Base-by-base conservation (phyloP, 2,797 vertebrate species). In the Ceryle rudis region DNA sequence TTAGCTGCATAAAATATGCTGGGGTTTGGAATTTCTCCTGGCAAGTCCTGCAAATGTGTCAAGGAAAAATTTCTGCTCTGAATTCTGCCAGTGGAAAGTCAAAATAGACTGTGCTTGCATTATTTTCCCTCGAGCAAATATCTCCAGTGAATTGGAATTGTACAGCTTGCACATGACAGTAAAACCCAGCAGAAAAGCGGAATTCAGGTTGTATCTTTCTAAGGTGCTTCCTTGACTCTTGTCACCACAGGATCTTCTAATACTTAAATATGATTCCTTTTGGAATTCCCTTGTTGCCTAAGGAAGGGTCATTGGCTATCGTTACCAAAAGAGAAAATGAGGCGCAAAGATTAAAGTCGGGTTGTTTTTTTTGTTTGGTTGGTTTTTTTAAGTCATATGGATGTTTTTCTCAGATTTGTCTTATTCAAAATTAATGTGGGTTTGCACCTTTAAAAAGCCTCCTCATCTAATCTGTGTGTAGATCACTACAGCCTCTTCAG, bases 1-100 rank as follows among this genome's bases (percentile, higher is more conserved):
- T 94, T 89, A 94, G 90, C 88, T 86, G 81, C 19, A 69, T 35
- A 49, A 89, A 93, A 11, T 70, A 83, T 64, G 72, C 23, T 0
- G 31, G 73, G 15, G 72, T 54, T 65, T 69, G 65, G 85, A 89
- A 83, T 89, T 94, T 89, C 88, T 91, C 46, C 93, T 91, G 95
- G 93, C 84, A 77, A 71, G 33, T 17, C 54, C 64, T 64, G 35
- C n/a, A 72, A 31, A 89, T 39, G 26, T 89, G 73, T 83, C 85
- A 91, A 89, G 81, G 54, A 72, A 89, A 94, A 94, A 86, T 65
- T 65, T 77, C 58, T 19, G 26, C 22, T 60, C 81, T 51, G 69
- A 80, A 75, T 47, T 71, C 55, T 83, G 85, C 88, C 81, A 65
- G 33, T 20, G 29, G 33, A 51, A 91, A 80, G 49, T 35, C 49